These are phyloP conservation scores for Trachelus iudaicus DNA, from an alignment of 2,888 invertebrate species.

Conservation along the genomic window DNA sequence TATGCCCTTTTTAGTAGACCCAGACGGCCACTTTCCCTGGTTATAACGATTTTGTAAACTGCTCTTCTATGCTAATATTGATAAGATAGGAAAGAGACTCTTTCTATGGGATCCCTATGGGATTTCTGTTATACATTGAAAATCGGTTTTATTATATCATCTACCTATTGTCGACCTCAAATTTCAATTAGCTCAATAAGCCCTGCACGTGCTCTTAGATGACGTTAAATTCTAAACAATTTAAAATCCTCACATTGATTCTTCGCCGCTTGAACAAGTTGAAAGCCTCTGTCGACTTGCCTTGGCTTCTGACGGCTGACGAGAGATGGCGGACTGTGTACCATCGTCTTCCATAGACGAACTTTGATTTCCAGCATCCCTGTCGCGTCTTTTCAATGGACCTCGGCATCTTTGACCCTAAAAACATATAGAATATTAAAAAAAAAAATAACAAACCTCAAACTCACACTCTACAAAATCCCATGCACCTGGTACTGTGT, in stretches of 20 bases:
- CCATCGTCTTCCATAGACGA: conserved; percentile 13
- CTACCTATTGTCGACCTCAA: background rate
- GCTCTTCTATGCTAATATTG: conserved; percentile 63
- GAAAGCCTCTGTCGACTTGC: conserved; percentile 33
- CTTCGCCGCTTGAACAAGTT: conserved; percentile 12
- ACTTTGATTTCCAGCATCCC: conserved; percentile 6
- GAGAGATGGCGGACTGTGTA: conserved; percentile 47
- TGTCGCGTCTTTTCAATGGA: background rate
- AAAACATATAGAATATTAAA: background rate
- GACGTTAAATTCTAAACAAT: background rate
- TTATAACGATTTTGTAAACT: conserved; percentile 62
- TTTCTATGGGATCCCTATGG: conserved; percentile 40
- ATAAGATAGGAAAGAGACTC: conserved; percentile 50
- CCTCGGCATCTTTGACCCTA: background rate
- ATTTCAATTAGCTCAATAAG: background rate
- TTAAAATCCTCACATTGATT: background rate
- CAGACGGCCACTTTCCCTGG: conserved; percentile 53
- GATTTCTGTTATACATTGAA: conserved; percentile 44
- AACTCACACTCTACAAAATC: background rate
- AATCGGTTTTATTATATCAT: conserved; percentile 31
- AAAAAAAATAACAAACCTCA: background rate
- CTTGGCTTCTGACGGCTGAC: conserved; percentile 29
- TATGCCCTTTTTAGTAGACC: conserved; percentile 55
- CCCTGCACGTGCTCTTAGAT: background rate
- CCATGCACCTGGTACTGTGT: background rate